Evolutionary conservation across 2,113 vertebrate species (phyloP), one percentile per base, ranked within the genome.

Genomic region (Heterocephalus glaber): DNA sequence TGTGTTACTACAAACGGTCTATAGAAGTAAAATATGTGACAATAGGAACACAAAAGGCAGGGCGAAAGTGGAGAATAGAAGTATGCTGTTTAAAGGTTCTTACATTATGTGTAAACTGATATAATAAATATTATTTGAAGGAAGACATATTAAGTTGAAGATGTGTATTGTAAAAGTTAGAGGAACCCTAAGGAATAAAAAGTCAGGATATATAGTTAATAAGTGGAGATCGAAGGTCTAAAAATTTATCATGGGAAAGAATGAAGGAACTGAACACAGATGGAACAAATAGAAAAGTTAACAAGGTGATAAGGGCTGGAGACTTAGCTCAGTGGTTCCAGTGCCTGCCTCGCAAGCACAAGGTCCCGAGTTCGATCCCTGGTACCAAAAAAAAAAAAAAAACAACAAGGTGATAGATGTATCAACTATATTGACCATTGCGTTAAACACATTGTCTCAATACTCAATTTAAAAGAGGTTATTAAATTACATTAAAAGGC

Each of bases 261-360:
- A 72, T 81, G 85, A 93, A 89, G 54, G 58, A 68, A 89, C 26
- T 24, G 85, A 83, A 74, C 35, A 95, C 17, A 95, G 26, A 44
- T 81, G 10, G 41, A 89, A 19, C n/a, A 93, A 84, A 56, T 87
- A 76, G 66, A 74, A 83, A 83, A 86, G 26, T 92, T 94, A 90
- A 12, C 76, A 84, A 54, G 28, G n/a, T 85, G 30, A 58, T 49
- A 81, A n/a, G n/a, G n/a, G n/a, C n/a, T n/a, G n/a, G n/a, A n/a
- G n/a, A n/a, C n/a, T n/a, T n/a, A n/a, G n/a, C n/a, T n/a, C n/a
- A n/a, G n/a, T n/a, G n/a, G n/a, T n/a, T n/a, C n/a, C n/a, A n/a
- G n/a, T n/a, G n/a, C n/a, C n/a, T n/a, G n/a, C n/a, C n/a, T n/a
- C n/a, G n/a, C n/a, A n/a, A n/a, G n/a, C n/a, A n/a, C n/a, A n/a